Evolutionary conservation across 2,113 vertebrate species (phyloP).

Genomic region (Bostrychus sinensis): DNA sequence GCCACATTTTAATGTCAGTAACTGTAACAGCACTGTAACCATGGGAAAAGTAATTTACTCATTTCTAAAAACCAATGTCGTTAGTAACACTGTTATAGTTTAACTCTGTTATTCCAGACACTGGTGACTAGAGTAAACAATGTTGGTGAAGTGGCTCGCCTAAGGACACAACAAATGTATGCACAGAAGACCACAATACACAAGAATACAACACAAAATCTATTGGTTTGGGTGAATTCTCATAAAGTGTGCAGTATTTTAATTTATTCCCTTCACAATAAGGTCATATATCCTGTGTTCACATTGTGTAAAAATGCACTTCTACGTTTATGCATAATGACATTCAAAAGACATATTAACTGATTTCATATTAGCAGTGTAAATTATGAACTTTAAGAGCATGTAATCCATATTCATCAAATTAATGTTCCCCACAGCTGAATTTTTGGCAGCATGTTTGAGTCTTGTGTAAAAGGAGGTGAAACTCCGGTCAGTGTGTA

Average conservation of each 20-base stretch:
- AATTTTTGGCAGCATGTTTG: not conserved
- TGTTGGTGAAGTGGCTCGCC: too few relatives aligned
- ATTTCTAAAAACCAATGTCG: too few relatives aligned
- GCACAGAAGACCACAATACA: too few relatives aligned
- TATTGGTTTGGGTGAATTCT: too few relatives aligned
- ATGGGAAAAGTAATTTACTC: too few relatives aligned
- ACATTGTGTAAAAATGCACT: not conserved
- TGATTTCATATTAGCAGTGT: not conserved
- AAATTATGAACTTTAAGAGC: not conserved
- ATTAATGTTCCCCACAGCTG: not conserved
- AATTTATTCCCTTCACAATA: not conserved
- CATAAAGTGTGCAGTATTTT: not conserved
- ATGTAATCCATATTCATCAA: not conserved
- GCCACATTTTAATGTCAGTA: too few relatives aligned
- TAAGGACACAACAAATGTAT: too few relatives aligned
- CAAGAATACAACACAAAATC: not conserved
- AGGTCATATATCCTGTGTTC: not conserved
- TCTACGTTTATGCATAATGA: not conserved
- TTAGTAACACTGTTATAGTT: too few relatives aligned
- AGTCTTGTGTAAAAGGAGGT: conserved; percentile 13
- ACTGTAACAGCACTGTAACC: too few relatives aligned
- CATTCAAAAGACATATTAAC: not conserved
- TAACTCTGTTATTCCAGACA: too few relatives aligned
- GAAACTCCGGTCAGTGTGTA: conserved; percentile 43
- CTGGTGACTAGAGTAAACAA: too few relatives aligned